Evolutionary conservation across 1,140 invertebrate species (phyloP).

Genomic region (Plodia interpunctella): DNA sequence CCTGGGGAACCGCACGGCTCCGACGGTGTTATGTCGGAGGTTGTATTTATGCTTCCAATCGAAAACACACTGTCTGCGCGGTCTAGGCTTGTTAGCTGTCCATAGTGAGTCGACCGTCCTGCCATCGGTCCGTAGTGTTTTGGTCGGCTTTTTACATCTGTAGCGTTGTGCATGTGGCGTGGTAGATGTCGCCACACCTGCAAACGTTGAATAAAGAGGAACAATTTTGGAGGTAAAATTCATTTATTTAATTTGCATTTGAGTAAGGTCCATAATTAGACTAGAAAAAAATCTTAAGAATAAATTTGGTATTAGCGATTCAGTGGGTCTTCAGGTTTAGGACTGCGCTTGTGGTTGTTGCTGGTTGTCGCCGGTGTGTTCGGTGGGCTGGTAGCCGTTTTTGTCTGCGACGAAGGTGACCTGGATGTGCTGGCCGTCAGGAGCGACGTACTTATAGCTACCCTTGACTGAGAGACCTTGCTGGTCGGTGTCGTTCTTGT

Average conservation of each 20-base stretch:
- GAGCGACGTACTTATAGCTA: slow-evolving; percentile 80
- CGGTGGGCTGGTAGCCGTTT: slow-evolving; percentile 83
- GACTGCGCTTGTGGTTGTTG: slow-evolving; percentile 8
- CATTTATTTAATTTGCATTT: slow-evolving; percentile 1
- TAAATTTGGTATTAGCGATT: slow-evolving; percentile 24
- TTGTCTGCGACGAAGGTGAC: slow-evolving; percentile 84
- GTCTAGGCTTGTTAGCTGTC: too few relatives aligned
- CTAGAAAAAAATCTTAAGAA: slow-evolving; percentile 10
- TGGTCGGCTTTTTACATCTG: too few relatives aligned
- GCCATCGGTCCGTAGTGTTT: too few relatives aligned
- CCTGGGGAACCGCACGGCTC: too few relatives aligned
- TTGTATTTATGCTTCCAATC: too few relatives aligned
- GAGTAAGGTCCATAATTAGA: not conserved
- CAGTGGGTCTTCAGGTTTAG: not conserved
- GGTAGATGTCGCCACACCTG: too few relatives aligned
- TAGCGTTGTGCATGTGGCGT: too few relatives aligned
- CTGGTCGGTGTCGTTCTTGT: slow-evolving; percentile 78
- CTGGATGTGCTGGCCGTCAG: slow-evolving; percentile 81
- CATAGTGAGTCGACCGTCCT: too few relatives aligned
- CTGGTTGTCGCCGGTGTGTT: slow-evolving; percentile 35
- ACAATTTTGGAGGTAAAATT: not conserved
- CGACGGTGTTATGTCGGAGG: too few relatives aligned
- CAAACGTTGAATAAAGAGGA: too few relatives aligned
- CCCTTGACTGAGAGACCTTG: slow-evolving; percentile 80
- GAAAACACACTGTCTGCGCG: too few relatives aligned